Evolutionary conservation across 2,888 invertebrate species (phyloP), one percentile per base, ranked within the genome.

Genomic region (Conomelus anceps): DNA sequence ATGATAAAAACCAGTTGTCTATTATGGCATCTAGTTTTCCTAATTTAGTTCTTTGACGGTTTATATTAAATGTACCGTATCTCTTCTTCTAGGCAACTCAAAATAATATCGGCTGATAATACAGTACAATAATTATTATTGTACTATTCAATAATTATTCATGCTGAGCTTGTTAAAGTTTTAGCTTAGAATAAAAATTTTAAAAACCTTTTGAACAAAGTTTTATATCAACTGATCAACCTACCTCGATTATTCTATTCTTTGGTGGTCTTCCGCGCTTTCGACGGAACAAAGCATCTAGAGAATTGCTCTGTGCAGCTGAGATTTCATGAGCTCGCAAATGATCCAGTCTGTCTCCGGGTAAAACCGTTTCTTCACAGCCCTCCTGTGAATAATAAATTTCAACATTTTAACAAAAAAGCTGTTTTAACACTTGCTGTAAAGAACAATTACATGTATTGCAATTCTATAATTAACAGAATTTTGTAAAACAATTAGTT

Each of bases 191-290:
- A 84, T 13, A 9, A 6, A n/a, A 22, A 17, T 84, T 84, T 84
- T 7, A 84, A 84, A 7, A 86, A 23, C n/a, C n/a, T 24, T 9
- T 23, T 86, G 22, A 22, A 86, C 23, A 22, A n/a, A n/a, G 6
- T 86, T 24, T 86, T 13, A 22, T 29, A 90, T 89, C 23, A 24
- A 88, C 88, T 87, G 88, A 26, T 84, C 24, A 88, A 90, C 92
- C 90, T 91, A 93, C 93, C 95, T 98, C 98, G 84, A 98, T 98
- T 20, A 98, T 96, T 0, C 98, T 95, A 93, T 99, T 99, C 94
- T 99, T 99, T 20, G 99, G 99, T n/a, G 99, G 99, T 90, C 99
- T 95, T 86, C 99, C 99, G 29, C 99, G 95, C 92, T 98, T 98
- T 90, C 98, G 95, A 93, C 98, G 96, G 93, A 98, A 98, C 96